Conservation (phyloP, 2,888 invertebrate genomes). For the Sturmia bella region DNA sequence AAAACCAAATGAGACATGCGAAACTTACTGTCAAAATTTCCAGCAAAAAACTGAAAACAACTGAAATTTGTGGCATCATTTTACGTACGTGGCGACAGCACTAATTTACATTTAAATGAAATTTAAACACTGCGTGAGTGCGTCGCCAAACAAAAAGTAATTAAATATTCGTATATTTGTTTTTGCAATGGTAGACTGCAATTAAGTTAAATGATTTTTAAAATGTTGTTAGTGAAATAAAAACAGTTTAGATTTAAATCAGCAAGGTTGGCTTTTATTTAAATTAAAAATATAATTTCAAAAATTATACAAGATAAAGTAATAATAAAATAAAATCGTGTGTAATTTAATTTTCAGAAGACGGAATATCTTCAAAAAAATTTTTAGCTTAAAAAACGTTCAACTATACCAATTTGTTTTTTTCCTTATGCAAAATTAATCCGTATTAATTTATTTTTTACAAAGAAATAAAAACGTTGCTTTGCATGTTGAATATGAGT, state of each 20-base stretch:
- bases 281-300: too few relatives aligned
- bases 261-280: too few relatives aligned
- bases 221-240: neutral
- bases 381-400: too few relatives aligned
- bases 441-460: neutral
- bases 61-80: neutral
- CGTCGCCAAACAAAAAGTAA: slow-evolving; percentile 34
- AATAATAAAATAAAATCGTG: too few relatives aligned
- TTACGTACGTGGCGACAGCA: slow-evolving; percentile 5
- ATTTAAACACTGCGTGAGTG: slow-evolving; percentile 53
- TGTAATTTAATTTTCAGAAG: too few relatives aligned
- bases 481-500: slow-evolving; percentile 40
- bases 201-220: neutral
- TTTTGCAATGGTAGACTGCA: slow-evolving; percentile 5
- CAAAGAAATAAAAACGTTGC: neutral
- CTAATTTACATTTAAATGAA: slow-evolving; percentile 50
- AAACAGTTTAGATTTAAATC: neutral
- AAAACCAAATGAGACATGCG: neutral
- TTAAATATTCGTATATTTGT: slow-evolving; percentile 10
- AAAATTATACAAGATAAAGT: too few relatives aligned
- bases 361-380: too few relatives aligned
- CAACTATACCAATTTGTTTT: too few relatives aligned
- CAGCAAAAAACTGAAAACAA: neutral
- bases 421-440: too few relatives aligned
- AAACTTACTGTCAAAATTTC: neutral